These are phyloP conservation scores for Eudyptes chrysolophus DNA, from an alignment of 2,113 vertebrate genomes.

Conservation along the genomic window DNA sequence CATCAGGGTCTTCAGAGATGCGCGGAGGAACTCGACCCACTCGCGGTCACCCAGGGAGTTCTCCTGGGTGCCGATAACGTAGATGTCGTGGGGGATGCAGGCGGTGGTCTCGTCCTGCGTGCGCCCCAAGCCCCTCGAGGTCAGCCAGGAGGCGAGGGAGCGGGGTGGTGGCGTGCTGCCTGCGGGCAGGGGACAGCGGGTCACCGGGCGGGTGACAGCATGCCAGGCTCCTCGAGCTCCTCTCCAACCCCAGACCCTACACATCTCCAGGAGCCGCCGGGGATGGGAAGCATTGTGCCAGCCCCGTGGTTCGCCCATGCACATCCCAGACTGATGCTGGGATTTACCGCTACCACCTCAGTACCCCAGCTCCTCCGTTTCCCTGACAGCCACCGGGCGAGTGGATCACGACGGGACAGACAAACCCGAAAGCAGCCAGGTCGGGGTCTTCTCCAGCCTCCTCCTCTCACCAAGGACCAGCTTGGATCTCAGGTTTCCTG, in stretches of 20 bases:
- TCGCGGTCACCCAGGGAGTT: slow-evolving; percentile 87
- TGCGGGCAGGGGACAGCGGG: neutral
- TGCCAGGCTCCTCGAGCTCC: rapidly evolving
- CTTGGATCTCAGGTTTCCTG: neutral
- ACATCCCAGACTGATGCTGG: neutral
- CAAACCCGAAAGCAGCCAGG: neutral
- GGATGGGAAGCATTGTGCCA: neutral
- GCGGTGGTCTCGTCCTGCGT: slow-evolving; percentile 78
- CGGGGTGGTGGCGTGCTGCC: slow-evolving; percentile 81
- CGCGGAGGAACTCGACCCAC: slow-evolving; percentile 83
- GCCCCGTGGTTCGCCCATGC: rapidly evolving
- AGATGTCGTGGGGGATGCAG: slow-evolving; percentile 83
- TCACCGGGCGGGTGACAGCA: neutral
- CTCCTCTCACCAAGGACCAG: neutral
- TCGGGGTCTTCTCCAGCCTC: neutral
- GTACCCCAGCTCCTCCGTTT: neutral
- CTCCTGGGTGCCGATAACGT: slow-evolving; percentile 87
- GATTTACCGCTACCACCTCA: neutral
- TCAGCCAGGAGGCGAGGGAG: slow-evolving; percentile 83
- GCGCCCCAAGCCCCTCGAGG: slow-evolving; percentile 80
- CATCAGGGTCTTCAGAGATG: slow-evolving; percentile 77
- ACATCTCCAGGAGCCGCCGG: rapidly evolving
- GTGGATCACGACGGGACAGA: rapidly evolving
- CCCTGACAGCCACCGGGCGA: neutral
- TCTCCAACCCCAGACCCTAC: neutral